A percentile compares a stretch with the other conserved stretches of the same genome.
phyloP scores from a whole-genome alignment of 2,888 invertebrate genomes.

The Galeruca laticollis region DNA sequence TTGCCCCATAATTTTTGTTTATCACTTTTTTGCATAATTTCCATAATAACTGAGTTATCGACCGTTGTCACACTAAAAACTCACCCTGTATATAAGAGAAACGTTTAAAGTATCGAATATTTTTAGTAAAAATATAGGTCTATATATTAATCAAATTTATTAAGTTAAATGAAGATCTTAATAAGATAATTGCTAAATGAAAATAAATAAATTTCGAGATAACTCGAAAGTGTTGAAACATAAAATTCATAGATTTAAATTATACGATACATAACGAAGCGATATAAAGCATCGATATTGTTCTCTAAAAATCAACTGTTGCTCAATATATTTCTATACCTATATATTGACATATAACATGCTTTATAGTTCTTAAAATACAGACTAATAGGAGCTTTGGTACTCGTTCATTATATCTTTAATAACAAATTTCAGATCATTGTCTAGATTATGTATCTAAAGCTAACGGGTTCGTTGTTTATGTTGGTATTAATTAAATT shows the following conservation, averaged over 20 bases:
- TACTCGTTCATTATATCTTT: slow-evolving; percentile 34
- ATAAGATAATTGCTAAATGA: slow-evolving; percentile 3
- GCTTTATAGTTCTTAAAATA: slow-evolving; percentile 35
- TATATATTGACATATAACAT: slow-evolving; percentile 34
- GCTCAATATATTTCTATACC: slow-evolving; percentile 45
- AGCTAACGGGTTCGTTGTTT: slow-evolving; percentile 11
- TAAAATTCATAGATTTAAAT: slow-evolving; percentile 28
- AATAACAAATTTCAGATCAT: slow-evolving; percentile 36
- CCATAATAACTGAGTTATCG: too few relatives aligned
- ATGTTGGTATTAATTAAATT: slow-evolving; percentile 28
- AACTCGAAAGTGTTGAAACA: slow-evolving; percentile 11
- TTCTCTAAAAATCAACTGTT: slow-evolving; percentile 32
- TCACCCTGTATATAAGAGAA: too few relatives aligned
- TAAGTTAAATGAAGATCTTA: background rate
- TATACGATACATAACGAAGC: slow-evolving; percentile 14
- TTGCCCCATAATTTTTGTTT: too few relatives aligned
- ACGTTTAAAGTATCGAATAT: too few relatives aligned
- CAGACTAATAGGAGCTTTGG: slow-evolving; percentile 33
- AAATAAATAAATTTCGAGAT: slow-evolving; percentile 10
- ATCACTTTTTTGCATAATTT: too few relatives aligned
- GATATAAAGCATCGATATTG: slow-evolving; percentile 24
- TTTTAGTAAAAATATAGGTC: too few relatives aligned
- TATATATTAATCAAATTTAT: background rate
- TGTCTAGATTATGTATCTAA: slow-evolving; percentile 19
- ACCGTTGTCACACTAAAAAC: too few relatives aligned